Conservation (phyloP, 2,113 vertebrate genomes). For the Zingel zingel region DNA sequence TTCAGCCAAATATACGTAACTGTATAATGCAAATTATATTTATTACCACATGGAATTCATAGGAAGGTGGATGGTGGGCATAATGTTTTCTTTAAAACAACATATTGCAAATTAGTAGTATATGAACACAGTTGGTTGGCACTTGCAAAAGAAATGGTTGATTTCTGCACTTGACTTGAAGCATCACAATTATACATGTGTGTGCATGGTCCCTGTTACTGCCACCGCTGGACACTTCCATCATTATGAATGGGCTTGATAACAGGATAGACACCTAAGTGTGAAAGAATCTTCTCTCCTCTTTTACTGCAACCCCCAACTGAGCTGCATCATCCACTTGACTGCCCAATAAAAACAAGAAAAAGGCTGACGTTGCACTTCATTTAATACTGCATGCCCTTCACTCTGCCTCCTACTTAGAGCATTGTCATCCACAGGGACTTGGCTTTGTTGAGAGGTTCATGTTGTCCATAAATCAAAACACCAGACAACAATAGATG, state of each 20-base stretch:
- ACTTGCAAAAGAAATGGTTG: not conserved
- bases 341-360: constrained; percentile 69
- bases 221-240: not conserved
- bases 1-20: not conserved
- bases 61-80: not conserved
- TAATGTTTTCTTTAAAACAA: not conserved
- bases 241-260: constrained; percentile 21
- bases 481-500: constrained; percentile 73
- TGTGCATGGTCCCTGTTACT: constrained; percentile 6
- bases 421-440: constrained; percentile 65
- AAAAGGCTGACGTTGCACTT: constrained; percentile 76
- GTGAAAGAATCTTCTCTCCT: constrained; percentile 68
- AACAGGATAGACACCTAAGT: constrained; percentile 70
- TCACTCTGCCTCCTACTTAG: constrained; percentile 70
- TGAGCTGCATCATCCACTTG: constrained; percentile 58
- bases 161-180: not conserved
- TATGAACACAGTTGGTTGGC: not conserved
- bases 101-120: not conserved
- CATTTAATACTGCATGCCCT: constrained; percentile 70
- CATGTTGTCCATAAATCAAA: constrained; percentile 75
- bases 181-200: not conserved
- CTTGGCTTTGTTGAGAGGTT: constrained; percentile 73
- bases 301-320: constrained; percentile 63
- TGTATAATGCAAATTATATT: not conserved
- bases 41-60: not conserved